Conservation (phyloP, 2,113 vertebrate genomes). For the Dipodomys spectabilis region DNA sequence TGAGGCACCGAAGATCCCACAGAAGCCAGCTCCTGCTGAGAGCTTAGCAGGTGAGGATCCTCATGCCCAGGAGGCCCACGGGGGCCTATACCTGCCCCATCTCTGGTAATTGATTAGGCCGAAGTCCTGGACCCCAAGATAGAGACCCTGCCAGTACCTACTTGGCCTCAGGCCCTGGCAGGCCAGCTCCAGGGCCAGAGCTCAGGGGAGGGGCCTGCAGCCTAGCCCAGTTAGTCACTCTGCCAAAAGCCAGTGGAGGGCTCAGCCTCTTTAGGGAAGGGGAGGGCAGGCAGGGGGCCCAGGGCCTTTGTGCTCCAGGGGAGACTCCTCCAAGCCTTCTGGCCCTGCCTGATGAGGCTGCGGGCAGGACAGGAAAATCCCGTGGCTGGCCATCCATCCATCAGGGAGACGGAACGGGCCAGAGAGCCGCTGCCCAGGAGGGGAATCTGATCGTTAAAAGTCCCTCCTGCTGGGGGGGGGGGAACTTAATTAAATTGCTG, state of each 20-base stretch:
- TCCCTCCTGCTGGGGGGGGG: slow-evolving; percentile 91
- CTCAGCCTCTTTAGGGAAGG: neutral
- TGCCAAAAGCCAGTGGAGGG: neutral
- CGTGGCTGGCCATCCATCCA: slow-evolving; percentile 85
- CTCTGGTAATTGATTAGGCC: neutral
- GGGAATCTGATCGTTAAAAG: slow-evolving; percentile 92
- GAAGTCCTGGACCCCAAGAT: neutral
- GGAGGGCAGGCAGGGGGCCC: neutral
- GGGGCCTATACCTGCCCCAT: neutral
- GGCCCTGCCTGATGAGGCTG: slow-evolving; percentile 73
- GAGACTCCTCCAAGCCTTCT: slow-evolving; percentile 4
- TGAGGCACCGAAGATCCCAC: neutral
- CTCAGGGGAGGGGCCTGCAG: neutral
- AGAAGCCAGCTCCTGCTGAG: neutral
- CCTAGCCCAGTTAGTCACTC: neutral
- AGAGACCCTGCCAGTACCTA: neutral
- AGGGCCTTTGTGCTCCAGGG: neutral
- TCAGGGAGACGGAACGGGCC: slow-evolving; percentile 86
- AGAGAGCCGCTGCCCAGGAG: slow-evolving; percentile 83
- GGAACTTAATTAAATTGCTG: slow-evolving; percentile 94
- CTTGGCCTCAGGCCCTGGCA: neutral
- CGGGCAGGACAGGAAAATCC: slow-evolving; percentile 80
- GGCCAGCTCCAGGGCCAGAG: neutral
- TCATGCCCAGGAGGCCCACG: no score
- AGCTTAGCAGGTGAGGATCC: no score